These are phyloP conservation scores for Hololepta plana DNA, from an alignment of 2,888 invertebrate species.

Conservation along the genomic window DNA sequence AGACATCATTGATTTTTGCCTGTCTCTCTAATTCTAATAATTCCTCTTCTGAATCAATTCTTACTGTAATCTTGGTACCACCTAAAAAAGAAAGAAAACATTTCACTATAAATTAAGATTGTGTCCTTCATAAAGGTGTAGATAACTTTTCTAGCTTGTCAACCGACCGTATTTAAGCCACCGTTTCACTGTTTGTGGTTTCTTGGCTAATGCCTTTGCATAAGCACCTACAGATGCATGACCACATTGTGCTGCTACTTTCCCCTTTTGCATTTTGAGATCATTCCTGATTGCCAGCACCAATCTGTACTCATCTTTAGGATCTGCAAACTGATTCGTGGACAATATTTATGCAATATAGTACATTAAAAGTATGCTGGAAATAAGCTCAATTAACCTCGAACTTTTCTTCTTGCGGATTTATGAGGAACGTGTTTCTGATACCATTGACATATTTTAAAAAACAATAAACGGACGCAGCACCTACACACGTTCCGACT, in stretches of 20 bases:
- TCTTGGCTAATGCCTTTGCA: conserved; percentile 42
- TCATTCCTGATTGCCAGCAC: conserved; percentile 77
- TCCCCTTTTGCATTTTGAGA: conserved; percentile 88
- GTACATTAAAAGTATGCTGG: no score
- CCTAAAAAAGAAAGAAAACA: conserved; percentile 27
- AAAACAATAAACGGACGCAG: no score
- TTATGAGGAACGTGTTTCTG: no score
- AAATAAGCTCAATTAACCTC: no score
- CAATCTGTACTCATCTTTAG: conserved; percentile 50
- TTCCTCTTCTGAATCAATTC: conserved; percentile 58
- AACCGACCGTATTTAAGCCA: conserved; percentile 29
- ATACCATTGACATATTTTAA: no score
- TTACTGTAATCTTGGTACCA: conserved; percentile 77
- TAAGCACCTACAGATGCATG: conserved; percentile 85
- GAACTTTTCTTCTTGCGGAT: no score
- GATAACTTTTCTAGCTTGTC: no score
- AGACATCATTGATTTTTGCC: conserved; percentile 51
- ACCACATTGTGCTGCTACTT: conserved; percentile 86
- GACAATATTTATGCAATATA: no score
- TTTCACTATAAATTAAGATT: conserved; percentile 1
- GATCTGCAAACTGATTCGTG: conserved; percentile 18
- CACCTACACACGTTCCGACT: no score
- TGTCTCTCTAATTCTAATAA: conserved; percentile 47
- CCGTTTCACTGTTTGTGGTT: conserved; percentile 38
- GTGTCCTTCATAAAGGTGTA: background rate